Evolutionary conservation across 53 echinoderm and acorn worm genomes (phyloP), one percentile per base, ranked within the genome.

Genomic region (Echinometra lucunter): DNA sequence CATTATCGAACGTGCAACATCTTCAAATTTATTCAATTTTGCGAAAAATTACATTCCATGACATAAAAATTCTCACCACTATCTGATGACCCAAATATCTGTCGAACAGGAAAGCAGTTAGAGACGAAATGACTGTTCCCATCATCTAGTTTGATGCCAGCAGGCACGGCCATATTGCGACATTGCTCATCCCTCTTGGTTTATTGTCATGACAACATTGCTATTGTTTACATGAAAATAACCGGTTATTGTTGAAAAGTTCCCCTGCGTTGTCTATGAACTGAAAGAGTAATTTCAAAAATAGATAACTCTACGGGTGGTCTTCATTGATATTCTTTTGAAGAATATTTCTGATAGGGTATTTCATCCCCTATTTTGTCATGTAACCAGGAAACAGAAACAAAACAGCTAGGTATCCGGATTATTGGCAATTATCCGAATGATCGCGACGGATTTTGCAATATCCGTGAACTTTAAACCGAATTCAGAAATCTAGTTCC

Each of bases 81-180:
- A 91, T 98, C 96, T 13, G 97, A 95, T 58, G 95, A 88, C 72
- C 97, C 95, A 74, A 98, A 97, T 78, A 95, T 92, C 53, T 95
- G 96, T 70, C 97, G 97, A 57, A 97, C 98, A 25, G 98, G 98
- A 74, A 98, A 98, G 94, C 98, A 97, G 87, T 98, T 98, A 21
- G 97, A 96, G 74, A 96, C 96, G 95, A 96, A 98, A 70, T 96
- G 94, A 37, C 97, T 95, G 56, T 96, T 96, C 78, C 98, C 98
- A 89, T 98, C 98, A 60, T 98, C 98, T 87, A 98, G 93, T 95
- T 98, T 98, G 37, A 98, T 95, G 21, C 98, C 98, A 74, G 96
- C 97, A 90, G 98, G 97, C 42, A 97, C 97, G 88, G 98, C 98
- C 97, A 97, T 97, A 89, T 94, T 96, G 95, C 94, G 87, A 88